phyloP scores from a whole-genome alignment of 2,888 invertebrate species.

The Lissocephala sabroskyi region DNA sequence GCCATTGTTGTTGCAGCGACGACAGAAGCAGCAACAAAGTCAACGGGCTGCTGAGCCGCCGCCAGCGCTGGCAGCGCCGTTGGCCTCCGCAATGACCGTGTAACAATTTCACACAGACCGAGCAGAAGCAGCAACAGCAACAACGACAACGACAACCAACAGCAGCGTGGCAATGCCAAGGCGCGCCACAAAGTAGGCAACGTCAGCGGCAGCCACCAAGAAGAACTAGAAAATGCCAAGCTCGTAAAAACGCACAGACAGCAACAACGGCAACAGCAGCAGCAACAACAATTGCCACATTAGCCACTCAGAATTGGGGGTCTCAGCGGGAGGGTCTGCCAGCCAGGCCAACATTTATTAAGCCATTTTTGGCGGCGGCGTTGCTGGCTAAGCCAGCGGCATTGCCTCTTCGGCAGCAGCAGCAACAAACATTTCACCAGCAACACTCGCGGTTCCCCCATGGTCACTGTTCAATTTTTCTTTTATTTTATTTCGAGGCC shows the following conservation, averaged over 20 bases:
- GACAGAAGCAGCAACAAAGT: neutral
- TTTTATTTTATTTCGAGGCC: too few relatives aligned
- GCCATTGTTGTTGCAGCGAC: neutral
- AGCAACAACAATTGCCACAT: too few relatives aligned
- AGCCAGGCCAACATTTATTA: too few relatives aligned
- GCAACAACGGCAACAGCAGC: neutral
- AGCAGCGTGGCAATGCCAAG: constrained; percentile 34
- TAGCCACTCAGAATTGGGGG: too few relatives aligned
- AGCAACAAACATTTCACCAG: too few relatives aligned
- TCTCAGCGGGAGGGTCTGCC: too few relatives aligned
- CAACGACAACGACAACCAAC: constrained; percentile 17
- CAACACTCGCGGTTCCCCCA: too few relatives aligned
- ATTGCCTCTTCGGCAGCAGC: too few relatives aligned
- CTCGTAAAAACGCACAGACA: neutral
- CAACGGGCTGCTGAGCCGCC: neutral
- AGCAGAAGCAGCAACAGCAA: neutral
- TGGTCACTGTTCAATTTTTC: too few relatives aligned
- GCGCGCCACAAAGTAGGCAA: constrained; percentile 43
- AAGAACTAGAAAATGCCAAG: neutral
- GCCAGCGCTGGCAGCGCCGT: constrained; percentile 23
- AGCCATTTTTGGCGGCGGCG: too few relatives aligned
- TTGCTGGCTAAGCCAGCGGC: too few relatives aligned
- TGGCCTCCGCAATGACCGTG: constrained; percentile 60
- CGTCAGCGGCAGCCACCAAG: constrained; percentile 25
- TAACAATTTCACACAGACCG: constrained; percentile 52